These are phyloP conservation scores for Hemibagrus wyckioides DNA, from an alignment of 2,113 vertebrate species.

Conservation along the genomic window DNA sequence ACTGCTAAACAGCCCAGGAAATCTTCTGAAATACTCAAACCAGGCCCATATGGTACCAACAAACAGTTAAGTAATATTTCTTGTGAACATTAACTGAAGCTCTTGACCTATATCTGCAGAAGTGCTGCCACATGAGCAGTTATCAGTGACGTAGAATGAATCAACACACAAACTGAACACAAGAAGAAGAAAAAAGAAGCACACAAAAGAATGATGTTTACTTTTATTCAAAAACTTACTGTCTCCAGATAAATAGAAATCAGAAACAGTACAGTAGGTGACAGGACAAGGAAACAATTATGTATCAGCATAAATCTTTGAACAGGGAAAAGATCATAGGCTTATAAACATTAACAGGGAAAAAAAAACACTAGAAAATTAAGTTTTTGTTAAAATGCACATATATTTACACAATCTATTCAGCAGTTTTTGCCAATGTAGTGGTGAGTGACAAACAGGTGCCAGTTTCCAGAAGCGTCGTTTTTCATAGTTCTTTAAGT, in stretches of 20 bases:
- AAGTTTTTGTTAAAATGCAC: constrained; percentile 91
- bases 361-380: constrained; percentile 85
- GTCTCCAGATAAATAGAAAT: constrained; percentile 99
- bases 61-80: not conserved
- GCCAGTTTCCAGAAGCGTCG: constrained; percentile 72
- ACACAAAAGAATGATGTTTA: constrained; percentile 82
- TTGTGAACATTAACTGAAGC: not conserved
- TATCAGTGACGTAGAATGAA: not conserved
- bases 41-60: not conserved
- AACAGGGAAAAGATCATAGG: constrained; percentile 89
- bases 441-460: constrained; percentile 96
- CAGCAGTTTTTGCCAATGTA: constrained; percentile 99
- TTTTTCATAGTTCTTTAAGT: constrained; percentile 28
- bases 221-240: constrained; percentile 99
- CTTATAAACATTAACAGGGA: constrained; percentile 78
- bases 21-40: not conserved
- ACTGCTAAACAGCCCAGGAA: not conserved
- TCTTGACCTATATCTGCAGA: not conserved
- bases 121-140: not conserved
- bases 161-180: not conserved
- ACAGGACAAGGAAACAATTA: constrained; percentile 93
- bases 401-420: constrained; percentile 83
- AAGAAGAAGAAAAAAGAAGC: constrained; percentile 46
- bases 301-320: constrained; percentile 62
- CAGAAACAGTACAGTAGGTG: constrained; percentile 99